Percentiles rank a stretch among this genome's conserved stretches.
Conservation (phyloP, 2,888 invertebrate genomes). For the Yponomeuta malinellus region DNA sequence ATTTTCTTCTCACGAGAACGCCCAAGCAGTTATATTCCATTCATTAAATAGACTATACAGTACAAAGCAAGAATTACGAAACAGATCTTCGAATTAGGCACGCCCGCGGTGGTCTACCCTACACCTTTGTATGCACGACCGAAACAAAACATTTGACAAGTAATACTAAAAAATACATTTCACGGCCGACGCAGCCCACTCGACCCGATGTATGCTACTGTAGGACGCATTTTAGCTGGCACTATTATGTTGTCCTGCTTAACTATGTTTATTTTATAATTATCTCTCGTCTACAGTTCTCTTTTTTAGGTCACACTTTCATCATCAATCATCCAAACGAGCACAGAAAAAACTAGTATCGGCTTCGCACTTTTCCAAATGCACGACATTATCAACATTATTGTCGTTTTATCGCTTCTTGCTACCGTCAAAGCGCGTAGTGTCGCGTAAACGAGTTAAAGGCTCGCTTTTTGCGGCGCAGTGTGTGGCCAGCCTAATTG, state of each 20-base stretch:
- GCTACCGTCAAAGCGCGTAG: not conserved
- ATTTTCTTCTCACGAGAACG: not conserved
- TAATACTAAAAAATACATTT: not conserved
- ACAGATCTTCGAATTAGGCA: slow-evolving; percentile 39
- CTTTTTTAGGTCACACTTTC: not conserved
- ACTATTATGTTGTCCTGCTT: no score
- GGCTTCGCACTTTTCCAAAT: not conserved
- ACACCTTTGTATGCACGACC: slow-evolving; percentile 1
- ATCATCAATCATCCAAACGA: not conserved
- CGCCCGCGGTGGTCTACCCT: slow-evolving; percentile 22
- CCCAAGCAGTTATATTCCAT: not conserved
- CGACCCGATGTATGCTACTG: not conserved
- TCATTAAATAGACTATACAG: not conserved
- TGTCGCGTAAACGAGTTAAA: not conserved
- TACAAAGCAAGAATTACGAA: slow-evolving; percentile 30
- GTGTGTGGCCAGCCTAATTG: slow-evolving; percentile 55
- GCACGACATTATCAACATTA: not conserved
- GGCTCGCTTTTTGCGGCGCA: slow-evolving; percentile 16
- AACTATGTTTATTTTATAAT: not conserved
- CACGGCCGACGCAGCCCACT: not conserved
- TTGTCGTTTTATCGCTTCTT: not conserved
- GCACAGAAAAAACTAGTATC: not conserved
- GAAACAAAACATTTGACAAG: slow-evolving; percentile 5
- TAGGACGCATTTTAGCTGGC: not conserved
- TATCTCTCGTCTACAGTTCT: not conserved